Base-by-base conservation (phyloP, 1,140 invertebrate species). In the Philaenus spumarius region DNA sequence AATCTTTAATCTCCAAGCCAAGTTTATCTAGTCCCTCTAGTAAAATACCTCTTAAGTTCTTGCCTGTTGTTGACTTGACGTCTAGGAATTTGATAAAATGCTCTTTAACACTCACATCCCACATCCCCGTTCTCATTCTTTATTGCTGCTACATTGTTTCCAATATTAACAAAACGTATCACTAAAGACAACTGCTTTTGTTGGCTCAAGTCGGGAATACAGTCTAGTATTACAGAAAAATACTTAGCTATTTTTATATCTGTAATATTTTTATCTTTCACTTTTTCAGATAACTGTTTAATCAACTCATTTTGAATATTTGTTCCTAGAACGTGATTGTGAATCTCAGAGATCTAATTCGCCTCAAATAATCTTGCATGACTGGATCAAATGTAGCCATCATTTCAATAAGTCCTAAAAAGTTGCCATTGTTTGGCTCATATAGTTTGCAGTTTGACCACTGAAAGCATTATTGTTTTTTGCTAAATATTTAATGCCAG, bases 151-250 rank as follows among this genome's bases (percentile, higher is more conserved):
- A 23, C 45, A 47, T 17, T 47, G 20, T 23, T 20, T 23, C 26
- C 45, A 12, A 26, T 30, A 24, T 34, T 35, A 9, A 51, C 48
- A 51, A 26, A 51, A 14, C 30, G 2, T 51, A n/a, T 51, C 11
- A 51, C 47, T 26, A 64, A 55, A 23, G 58, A 58, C n/a, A 69
- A 52, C 64, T 69, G 65, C 58, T 69, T 65, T 34, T 46, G 43
- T 24, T 67, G 59, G 52, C 62, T 66, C 15, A 64, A 50, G 58
- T 69, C 67, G 14, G 66, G 62, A 17, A 67, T 71, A 50, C 64
- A 67, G 45, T 66, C 63, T 42, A 67, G 58, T 30, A 67, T 65
- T 23, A 70, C 61, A n/a, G 66, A 59, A 52, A 54, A 70, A 63
- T 68, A 68, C 61, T 68, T 69, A 52, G 48, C 23, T 51, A 15